Evolutionary conservation across 2,797 vertebrate species (phyloP), one percentile per base, ranked within the genome.

Genomic region (Clarias fuscus): DNA sequence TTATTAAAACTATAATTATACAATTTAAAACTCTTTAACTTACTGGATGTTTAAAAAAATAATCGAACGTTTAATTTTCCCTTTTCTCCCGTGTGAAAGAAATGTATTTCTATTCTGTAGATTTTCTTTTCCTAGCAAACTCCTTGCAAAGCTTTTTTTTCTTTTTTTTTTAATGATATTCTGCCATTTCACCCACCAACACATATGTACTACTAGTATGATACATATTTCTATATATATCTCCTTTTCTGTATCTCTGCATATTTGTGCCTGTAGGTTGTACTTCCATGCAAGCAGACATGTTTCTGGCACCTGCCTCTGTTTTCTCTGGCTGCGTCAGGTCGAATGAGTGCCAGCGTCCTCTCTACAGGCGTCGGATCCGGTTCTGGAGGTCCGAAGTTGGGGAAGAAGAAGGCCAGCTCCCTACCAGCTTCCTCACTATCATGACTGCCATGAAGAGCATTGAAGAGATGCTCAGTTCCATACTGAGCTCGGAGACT

Each of bases 401-500:
- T 93, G 86, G 97, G 96, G 91, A 98, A 97, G 93, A 97, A 96
- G 91, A 97, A 94, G 79, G 95, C 95, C 77, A 97, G 94, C 88
- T 97, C 97, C 93, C 95, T 94, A 93, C 93, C 88, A 90, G 97
- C 96, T 17, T 92, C 96, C 84, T 96, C 94, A 27, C 88, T 82
- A 92, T 96, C 94, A 89, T 87, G 91, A 88, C 97, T 97, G 85
- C 97, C 96, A 20, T 97, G 97, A 88, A 97, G 91, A 14, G 96
- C 97, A 77, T 97, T 97, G 89, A 95, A 95, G 89, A 96, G 94
- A 80, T 95, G 92, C 90, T 95, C 94, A 72, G 96, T 96, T 91
- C 97, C 96, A 73, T 97, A 97, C 91, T 95, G 96, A 88, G 96
- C 96, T 86, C 96, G 95, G 92, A 98, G 94, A 93, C 97, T 98